Evolutionary conservation across 1,140 invertebrate genomes (phyloP), one percentile per base, ranked within the genome.

Genomic region (Pseudomyrmex concolor): DNA sequence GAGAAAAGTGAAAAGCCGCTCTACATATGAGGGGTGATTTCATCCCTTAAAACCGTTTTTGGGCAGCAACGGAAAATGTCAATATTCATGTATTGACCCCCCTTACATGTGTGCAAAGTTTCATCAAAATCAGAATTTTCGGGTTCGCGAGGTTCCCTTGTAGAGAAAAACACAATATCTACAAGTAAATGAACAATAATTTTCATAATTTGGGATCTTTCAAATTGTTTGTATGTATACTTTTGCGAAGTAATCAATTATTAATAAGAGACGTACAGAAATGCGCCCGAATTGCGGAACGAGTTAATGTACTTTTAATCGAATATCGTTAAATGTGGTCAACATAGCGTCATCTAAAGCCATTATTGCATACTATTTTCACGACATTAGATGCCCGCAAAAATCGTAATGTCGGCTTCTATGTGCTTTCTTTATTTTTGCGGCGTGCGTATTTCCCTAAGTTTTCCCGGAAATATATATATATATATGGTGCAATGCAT

Each of bases 281-380:
- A 51, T 51, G 57, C 17, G 15, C 51, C 1, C 22, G 15, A 13
- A 25, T 5, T 25, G 45, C 68, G 45, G 50, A 50, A 0, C 34
- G 43, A 19, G 43, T 70, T 80, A 71, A 80, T 80, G 76, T 50
- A 71, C 34, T 80, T 80, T 80, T 80, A 80, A 80, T 80, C 76
- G 76, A 80, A 80, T 71, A 80, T 50, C 76, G 66, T 80, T 80
- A 80, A 71, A 71, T 66, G 67, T 45, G 76, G 66, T 80, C 66
- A 71, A 71, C 66, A 50, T 25, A 48, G 76, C 17, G 62, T 10
- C 59, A 9, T 45, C 13, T 51, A 25, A 78, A 51, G 59, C 34
- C 50, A 10, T 34, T 45, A 10, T 66, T 68, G 50, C 62, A 57
- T 57, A 59, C 83, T n/a, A 70, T 80, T 86, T 70, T 62, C 62